These are phyloP conservation scores for Drosophila orena DNA, from an alignment of 1,140 invertebrate species.

Conservation along the genomic window DNA sequence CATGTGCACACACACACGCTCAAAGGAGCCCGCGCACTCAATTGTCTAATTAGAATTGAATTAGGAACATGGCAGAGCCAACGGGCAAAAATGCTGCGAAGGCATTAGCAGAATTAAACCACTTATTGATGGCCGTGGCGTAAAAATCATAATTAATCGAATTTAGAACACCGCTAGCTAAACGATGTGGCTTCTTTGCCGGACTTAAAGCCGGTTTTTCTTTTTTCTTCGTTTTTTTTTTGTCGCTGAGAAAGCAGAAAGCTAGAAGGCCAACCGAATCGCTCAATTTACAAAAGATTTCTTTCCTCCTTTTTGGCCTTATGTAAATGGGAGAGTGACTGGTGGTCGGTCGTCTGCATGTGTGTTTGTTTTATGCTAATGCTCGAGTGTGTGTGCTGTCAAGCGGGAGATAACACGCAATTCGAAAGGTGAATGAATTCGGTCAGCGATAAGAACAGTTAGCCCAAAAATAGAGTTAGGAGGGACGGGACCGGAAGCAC, in stretches of 20 bases:
- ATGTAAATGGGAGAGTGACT: slow-evolving; percentile 50
- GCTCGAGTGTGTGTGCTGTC: slow-evolving; percentile 20
- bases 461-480: slow-evolving; percentile 21
- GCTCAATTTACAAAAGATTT: slow-evolving; percentile 51
- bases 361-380: slow-evolving; percentile 59
- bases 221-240: slow-evolving; percentile 39
- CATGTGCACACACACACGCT: slow-evolving; percentile 25
- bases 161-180: slow-evolving; percentile 75
- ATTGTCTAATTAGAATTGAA: slow-evolving; percentile 77
- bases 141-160: slow-evolving; percentile 75
- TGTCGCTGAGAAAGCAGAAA: slow-evolving; percentile 52
- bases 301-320: slow-evolving; percentile 56
- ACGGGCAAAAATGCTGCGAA: slow-evolving; percentile 41
- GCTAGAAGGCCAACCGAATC: slow-evolving; percentile 25
- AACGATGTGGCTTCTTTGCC: slow-evolving; percentile 44
- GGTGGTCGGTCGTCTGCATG: neutral
- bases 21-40: slow-evolving; percentile 35
- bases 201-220: slow-evolving; percentile 50
- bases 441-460: slow-evolving; percentile 64
- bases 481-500: slow-evolving; percentile 20
- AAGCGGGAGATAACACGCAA: slow-evolving; percentile 49
- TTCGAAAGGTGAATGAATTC: slow-evolving; percentile 74
- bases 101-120: slow-evolving; percentile 38
- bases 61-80: slow-evolving; percentile 50
- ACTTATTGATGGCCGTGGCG: slow-evolving; percentile 56